Conservation (phyloP, 2,797 vertebrate species). For the Sebastes iracundus region DNA sequence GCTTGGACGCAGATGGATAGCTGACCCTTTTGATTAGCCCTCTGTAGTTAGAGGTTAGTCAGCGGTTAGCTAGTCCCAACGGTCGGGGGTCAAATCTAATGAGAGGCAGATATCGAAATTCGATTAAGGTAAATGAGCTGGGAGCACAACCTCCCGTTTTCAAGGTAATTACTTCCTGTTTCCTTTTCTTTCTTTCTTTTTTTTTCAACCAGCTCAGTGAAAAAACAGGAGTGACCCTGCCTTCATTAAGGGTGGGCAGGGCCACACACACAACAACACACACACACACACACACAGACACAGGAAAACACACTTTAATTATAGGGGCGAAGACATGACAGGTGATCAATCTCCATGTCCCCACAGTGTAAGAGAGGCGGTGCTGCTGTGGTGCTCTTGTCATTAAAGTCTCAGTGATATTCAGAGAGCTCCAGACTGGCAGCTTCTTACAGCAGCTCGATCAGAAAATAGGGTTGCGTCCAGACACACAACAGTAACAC, state of each 20-base stretch:
- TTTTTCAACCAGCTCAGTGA: constrained; percentile 65
- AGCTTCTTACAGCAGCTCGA: constrained; percentile 18
- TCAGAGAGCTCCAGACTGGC: constrained; percentile 54
- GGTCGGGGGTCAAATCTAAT: constrained; percentile 78
- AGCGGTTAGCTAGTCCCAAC: constrained; percentile 72
- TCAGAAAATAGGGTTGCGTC: constrained; percentile 20
- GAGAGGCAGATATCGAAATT: constrained; percentile 87
- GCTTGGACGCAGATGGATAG: constrained; percentile 56
- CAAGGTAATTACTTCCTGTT: constrained; percentile 87
- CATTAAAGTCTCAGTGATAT: constrained; percentile 55
- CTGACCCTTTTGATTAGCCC: constrained; percentile 72
- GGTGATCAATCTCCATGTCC: constrained; percentile 73
- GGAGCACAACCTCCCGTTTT: constrained; percentile 85
- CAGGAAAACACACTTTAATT: constrained; percentile 70
- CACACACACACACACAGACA: constrained; percentile 13
- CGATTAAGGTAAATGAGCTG: constrained; percentile 86
- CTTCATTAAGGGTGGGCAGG: constrained; percentile 73
- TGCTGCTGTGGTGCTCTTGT: constrained; percentile 30
- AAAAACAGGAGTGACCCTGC: constrained; percentile 50
- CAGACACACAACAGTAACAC: neutral
- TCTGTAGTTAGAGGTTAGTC: constrained; percentile 53
- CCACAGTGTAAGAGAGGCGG: constrained; percentile 26
- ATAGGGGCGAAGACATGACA: constrained; percentile 68
- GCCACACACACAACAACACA: constrained; percentile 42
- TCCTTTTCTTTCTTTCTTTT: neutral